Base-by-base conservation (phyloP, 2,888 invertebrate genomes). In the Monochamus alternatus region DNA sequence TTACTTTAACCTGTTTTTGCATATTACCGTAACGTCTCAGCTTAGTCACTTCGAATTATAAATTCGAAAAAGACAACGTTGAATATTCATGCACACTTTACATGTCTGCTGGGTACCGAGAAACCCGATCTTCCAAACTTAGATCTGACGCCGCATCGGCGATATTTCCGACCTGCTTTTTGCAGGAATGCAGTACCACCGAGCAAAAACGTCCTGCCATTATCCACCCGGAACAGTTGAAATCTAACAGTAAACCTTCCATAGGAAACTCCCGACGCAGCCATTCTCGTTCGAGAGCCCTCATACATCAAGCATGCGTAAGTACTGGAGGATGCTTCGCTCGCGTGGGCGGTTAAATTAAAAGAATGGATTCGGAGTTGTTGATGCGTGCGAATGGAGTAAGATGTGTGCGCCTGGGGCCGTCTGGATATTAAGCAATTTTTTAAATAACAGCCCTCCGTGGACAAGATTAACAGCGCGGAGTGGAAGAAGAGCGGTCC, bases 381-480 rank as follows among this genome's bases (percentile, higher is more conserved):
- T 74, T 74, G 75, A 75, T 71, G 77, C 76, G 80, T 76, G 69
- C 66, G 76, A 72, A 75, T 63, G 68, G 68, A 74, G 55, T 73
- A 74, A 74, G 74, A 72, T 52, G 77, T 60, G 58, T 47, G 73
- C 75, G 71, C 80, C 72, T 12, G 55, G 67, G 80, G 76, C 75
- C 63, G 63, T 52, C 71, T 72, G 78, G 78, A 79, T 81, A 81
- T 82, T 81, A 75, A 80, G 78, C 82, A 81, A 81, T 82, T 82
- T 81, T 81, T 81, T 78, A 73, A 75, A 76, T 75, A 74, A 74
- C 74, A 73, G 76, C 73, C 75, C 78, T 70, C 75, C 65, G 73
- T 63, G 64, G 72, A 31, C 63, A 30, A 71, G 63, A 71, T 71
- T 71, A 71, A 71, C 71, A n/a, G 76, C 68, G 76, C 73, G 73